phyloP scores from a whole-genome alignment of 1,140 invertebrate species.

The Zophobas morio region DNA sequence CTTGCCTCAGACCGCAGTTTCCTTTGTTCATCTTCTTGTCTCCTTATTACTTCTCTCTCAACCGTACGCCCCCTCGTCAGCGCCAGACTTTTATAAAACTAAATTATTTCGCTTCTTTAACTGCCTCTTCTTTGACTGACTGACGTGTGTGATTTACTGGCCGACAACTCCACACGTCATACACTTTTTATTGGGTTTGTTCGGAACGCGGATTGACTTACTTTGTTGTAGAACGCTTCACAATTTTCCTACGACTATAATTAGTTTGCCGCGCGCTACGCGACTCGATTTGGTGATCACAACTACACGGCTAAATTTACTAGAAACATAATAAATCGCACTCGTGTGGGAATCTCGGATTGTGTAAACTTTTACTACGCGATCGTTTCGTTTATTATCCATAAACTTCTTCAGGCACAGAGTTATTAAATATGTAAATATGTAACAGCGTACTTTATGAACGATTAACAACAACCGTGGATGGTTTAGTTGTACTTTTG shows the following conservation, averaged over 20 bases:
- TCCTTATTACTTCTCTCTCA: constrained; percentile 38
- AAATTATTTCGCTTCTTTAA: constrained; percentile 43
- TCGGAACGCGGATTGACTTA: constrained; percentile 3
- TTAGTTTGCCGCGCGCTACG: too few species aligned
- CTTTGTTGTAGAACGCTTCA: not conserved
- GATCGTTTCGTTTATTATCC: too few species aligned
- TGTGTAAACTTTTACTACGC: too few species aligned
- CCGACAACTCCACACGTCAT: constrained; percentile 36
- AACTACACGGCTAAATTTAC: too few species aligned
- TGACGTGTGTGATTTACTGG: constrained; percentile 37
- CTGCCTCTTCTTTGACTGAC: constrained; percentile 25
- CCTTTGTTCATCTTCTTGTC: constrained; percentile 40
- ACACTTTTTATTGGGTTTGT: constrained; percentile 18
- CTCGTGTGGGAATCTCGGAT: too few species aligned
- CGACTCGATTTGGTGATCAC: too few species aligned
- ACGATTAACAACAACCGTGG: too few species aligned
- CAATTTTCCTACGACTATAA: too few species aligned
- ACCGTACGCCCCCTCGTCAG: constrained; percentile 34
- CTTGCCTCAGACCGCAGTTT: constrained; percentile 33
- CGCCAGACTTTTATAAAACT: constrained; percentile 41
- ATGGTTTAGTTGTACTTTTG: constrained; percentile 6
- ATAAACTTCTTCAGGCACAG: too few species aligned
- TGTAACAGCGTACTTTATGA: too few species aligned
- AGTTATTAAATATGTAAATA: too few species aligned
- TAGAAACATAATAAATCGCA: too few species aligned